phyloP scores from a whole-genome alignment of 2,888 invertebrate genomes.

The Camptogramma bilineatum region DNA sequence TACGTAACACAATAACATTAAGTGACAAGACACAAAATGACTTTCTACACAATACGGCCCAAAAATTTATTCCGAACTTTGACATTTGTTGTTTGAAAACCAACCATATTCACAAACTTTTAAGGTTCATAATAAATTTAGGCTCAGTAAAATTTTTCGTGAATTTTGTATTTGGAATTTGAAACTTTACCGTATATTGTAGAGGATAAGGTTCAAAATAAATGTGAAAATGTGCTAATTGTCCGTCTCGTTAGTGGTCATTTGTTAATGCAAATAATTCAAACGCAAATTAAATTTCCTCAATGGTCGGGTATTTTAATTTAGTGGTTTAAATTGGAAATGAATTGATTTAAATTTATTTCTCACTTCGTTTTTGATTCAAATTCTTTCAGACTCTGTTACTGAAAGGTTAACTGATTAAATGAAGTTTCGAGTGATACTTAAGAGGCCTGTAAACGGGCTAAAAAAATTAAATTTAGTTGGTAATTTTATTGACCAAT shows the following conservation, averaged over 20 bases:
- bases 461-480: no score
- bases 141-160: not conserved
- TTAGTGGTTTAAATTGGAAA: slow-evolving; percentile 9
- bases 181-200: not conserved
- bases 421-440: no score
- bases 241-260: slow-evolving; percentile 22
- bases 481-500: no score
- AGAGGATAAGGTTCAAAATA: slow-evolving; percentile 5
- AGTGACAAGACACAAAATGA: not conserved
- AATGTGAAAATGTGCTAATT: slow-evolving; percentile 12
- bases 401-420: not conserved
- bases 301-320: slow-evolving; percentile 17
- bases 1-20: not conserved
- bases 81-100: not conserved
- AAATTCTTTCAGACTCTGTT: not conserved
- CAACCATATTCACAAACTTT: not conserved
- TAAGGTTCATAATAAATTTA: not conserved
- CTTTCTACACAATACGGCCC: not conserved
- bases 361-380: not conserved
- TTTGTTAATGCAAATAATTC: slow-evolving; percentile 29
- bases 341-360: slow-evolving; percentile 2
- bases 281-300: slow-evolving; percentile 20
- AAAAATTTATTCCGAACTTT: not conserved
- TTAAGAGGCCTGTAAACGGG: no score
- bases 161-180: not conserved